Evolutionary conservation across 1,140 invertebrate genomes (phyloP).

Genomic region (Metaphire vulgaris): DNA sequence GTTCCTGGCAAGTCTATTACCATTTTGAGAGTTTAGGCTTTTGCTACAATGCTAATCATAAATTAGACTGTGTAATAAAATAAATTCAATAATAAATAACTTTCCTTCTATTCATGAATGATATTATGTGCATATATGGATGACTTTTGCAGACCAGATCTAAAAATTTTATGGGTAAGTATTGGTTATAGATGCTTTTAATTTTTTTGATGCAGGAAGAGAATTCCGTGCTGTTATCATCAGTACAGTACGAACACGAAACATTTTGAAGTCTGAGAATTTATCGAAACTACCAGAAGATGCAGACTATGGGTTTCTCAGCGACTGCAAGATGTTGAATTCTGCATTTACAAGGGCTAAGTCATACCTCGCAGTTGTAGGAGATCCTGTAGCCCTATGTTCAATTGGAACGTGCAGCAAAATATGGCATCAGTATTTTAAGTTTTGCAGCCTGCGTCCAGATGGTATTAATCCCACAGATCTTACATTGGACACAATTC

Average conservation of each 20-base stretch:
- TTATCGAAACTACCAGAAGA: slow-evolving; percentile 59
- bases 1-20: slow-evolving; percentile 1
- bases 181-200: too few relatives aligned
- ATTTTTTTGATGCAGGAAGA: slow-evolving; percentile 66
- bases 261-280: slow-evolving; percentile 59
- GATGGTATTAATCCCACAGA: slow-evolving; percentile 30
- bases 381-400: slow-evolving; percentile 76
- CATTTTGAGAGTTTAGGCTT: too few relatives aligned
- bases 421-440: slow-evolving; percentile 46
- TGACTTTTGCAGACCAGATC: too few relatives aligned
- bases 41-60: too few relatives aligned
- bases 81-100: too few relatives aligned
- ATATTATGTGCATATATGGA: too few relatives aligned
- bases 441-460: slow-evolving; percentile 22
- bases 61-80: too few relatives aligned
- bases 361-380: slow-evolving; percentile 77
- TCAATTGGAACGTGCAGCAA: slow-evolving; percentile 72
- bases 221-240: slow-evolving; percentile 79
- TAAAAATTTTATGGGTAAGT: too few relatives aligned
- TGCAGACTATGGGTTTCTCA: slow-evolving; percentile 77
- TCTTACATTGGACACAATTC: slow-evolving; percentile 34
- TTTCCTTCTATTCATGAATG: too few relatives aligned
- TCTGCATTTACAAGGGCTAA: slow-evolving; percentile 80
- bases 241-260: slow-evolving; percentile 71
- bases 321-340: slow-evolving; percentile 75